Evolutionary conservation across 2,113 vertebrate genomes (phyloP).

Genomic region (Ellobius talpinus): DNA sequence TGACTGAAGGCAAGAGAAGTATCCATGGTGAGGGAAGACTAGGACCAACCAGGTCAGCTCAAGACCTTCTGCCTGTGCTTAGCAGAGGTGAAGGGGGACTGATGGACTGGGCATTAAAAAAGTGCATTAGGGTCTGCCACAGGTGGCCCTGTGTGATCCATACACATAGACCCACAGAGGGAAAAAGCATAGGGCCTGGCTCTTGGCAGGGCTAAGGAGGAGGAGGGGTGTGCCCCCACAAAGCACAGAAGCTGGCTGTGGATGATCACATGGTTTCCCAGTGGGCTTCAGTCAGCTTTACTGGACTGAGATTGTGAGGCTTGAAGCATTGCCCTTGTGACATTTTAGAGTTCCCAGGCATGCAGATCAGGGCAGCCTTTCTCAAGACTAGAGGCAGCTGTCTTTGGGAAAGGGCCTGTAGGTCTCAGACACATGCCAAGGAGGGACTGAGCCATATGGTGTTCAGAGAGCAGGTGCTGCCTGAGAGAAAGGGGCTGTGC

Average conservation of each 20-base stretch:
- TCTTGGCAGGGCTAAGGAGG: no score
- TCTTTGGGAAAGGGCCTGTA: not conserved
- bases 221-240: not conserved
- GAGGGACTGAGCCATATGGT: not conserved
- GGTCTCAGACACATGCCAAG: not conserved
- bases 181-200: not conserved
- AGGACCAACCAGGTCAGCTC: not conserved
- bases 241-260: not conserved
- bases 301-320: not conserved
- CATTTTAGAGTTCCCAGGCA: not conserved
- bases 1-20: not conserved
- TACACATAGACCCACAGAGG: no score
- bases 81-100: not conserved
- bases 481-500: not conserved
- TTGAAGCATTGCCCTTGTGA: not conserved
- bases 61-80: not conserved
- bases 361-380: not conserved
- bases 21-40: not conserved
- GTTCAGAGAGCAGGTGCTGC: not conserved
- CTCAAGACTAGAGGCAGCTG: not conserved
- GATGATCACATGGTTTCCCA: not conserved
- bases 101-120: not conserved
- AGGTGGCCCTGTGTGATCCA: no score
- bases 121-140: not conserved
- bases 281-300: not conserved